Conservation (phyloP, 2,888 invertebrate genomes). For the Troides helena region DNA sequence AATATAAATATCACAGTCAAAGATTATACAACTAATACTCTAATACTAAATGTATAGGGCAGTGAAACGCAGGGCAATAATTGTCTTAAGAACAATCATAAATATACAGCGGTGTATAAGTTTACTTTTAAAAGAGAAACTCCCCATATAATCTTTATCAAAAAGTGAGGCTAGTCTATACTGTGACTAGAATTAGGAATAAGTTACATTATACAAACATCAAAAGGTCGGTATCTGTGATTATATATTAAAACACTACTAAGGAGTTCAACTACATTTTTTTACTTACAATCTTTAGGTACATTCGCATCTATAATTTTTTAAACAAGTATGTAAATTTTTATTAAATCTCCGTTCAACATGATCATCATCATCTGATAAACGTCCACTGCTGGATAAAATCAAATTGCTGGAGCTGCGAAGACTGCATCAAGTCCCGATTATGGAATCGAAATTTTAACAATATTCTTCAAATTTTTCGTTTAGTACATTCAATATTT, state of each 20-base stretch:
- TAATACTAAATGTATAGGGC: constrained; percentile 71
- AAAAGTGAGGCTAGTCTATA: constrained; percentile 70
- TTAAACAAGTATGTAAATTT: not conserved
- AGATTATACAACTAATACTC: constrained; percentile 73
- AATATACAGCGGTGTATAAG: constrained; percentile 32
- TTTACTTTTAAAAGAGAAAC: constrained; percentile 34
- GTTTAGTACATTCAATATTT: not conserved
- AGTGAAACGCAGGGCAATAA: constrained; percentile 65
- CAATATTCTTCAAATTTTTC: not conserved
- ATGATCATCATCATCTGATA: no score
- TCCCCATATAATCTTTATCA: constrained; percentile 42
- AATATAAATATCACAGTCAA: constrained; percentile 80
- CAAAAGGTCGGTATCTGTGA: constrained; percentile 51
- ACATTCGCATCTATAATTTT: not conserved
- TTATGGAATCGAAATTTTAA: no score
- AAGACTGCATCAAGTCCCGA: no score
- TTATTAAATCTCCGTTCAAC: no score
- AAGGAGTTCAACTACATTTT: constrained; percentile 46
- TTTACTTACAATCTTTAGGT: constrained; percentile 38
- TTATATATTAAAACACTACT: constrained; percentile 56
- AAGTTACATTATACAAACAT: constrained; percentile 64
- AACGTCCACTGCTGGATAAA: no score
- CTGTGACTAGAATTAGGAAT: constrained; percentile 79
- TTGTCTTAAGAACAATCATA: constrained; percentile 25
- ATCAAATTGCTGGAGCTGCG: no score